Evolutionary conservation across 2,797 vertebrate genomes (phyloP).

Genomic region (Neopelma chrysocephalum): DNA sequence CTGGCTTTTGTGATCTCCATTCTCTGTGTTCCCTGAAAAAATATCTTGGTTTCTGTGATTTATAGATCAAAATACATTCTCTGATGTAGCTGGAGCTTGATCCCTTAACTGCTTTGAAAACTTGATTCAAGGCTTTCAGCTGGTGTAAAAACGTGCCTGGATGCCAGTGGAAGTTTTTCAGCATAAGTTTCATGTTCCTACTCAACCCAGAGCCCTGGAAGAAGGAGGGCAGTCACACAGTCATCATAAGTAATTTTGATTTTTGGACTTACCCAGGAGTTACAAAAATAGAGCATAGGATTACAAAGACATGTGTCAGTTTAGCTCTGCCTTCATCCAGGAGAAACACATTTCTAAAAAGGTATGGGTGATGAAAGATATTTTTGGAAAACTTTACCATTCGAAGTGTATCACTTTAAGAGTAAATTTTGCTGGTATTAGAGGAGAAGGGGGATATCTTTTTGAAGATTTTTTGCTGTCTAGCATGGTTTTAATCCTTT

Average conservation of each 20-base stretch:
- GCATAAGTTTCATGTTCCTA: neutral
- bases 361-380: neutral
- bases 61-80: constrained; percentile 54
- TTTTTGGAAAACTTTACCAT: neutral
- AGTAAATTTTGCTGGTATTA: neutral
- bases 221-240: neutral
- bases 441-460: neutral
- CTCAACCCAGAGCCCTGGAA: neutral
- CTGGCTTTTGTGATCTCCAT: constrained; percentile 58
- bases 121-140: neutral
- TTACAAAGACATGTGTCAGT: neutral
- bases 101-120: constrained; percentile 44
- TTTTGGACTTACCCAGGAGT: neutral
- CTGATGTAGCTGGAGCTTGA: constrained; percentile 29
- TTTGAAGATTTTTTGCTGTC: neutral
- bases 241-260: neutral
- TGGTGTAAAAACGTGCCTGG: neutral
- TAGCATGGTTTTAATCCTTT: neutral
- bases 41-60: constrained; percentile 42
- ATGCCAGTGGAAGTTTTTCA: neutral
- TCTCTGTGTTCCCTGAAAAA: constrained; percentile 25
- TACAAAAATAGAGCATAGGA: neutral
- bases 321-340: neutral
- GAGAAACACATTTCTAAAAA: neutral
- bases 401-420: neutral